Conservation (phyloP, 2,888 invertebrate species). For the Lucinisca nassula region DNA sequence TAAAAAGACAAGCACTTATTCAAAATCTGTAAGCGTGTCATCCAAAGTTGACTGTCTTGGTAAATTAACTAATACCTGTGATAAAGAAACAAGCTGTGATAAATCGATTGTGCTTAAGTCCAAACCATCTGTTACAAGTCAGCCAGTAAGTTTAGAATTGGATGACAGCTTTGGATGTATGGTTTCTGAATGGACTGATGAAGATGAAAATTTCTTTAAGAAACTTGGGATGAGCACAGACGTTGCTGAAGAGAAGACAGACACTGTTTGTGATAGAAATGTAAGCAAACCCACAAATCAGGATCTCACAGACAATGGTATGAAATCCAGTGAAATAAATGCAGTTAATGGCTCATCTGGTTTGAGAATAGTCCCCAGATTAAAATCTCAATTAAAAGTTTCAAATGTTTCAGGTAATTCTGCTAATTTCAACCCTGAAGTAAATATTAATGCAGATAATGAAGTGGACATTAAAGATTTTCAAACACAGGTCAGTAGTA, state of each 20-base stretch:
- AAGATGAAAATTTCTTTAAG: constrained; percentile 26
- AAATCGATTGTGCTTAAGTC: not conserved
- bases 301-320: too few relatives aligned
- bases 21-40: too few relatives aligned
- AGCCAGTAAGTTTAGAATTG: not conserved
- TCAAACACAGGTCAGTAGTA: not conserved
- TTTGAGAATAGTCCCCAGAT: not conserved
- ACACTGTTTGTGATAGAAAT: not conserved
- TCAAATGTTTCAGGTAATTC: not conserved
- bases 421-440: not conserved
- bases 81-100: not conserved
- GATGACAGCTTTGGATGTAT: not conserved
- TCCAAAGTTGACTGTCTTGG: too few relatives aligned
- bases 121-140: not conserved
- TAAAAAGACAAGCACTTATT: not conserved
- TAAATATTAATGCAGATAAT: not conserved
- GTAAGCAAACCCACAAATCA: not conserved
- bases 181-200: constrained; percentile 26
- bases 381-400: not conserved
- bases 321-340: too few relatives aligned
- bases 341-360: too few relatives aligned
- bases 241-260: too few relatives aligned
- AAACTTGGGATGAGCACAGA: constrained; percentile 23
- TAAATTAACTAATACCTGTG: not conserved
- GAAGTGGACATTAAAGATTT: not conserved